phyloP scores from a whole-genome alignment of 2,888 invertebrate genomes.

The Entomobrya multifasciata region DNA sequence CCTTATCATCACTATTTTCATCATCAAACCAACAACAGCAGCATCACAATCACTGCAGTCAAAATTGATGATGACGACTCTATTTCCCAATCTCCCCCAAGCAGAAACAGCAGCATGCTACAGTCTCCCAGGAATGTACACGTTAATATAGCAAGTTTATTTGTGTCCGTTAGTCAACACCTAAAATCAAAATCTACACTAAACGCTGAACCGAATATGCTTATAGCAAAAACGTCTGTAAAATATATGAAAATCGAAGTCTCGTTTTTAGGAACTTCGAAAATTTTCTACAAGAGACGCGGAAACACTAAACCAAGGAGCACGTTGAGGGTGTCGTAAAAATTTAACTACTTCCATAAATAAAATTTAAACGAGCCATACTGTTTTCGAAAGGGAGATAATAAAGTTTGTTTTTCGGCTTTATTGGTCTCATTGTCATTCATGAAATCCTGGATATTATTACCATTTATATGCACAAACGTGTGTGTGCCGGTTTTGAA shows the following conservation, averaged over 20 bases:
- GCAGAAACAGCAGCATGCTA: background rate
- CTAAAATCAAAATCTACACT: constrained; percentile 38
- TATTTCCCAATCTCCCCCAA: constrained; percentile 11
- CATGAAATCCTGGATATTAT: constrained; percentile 35
- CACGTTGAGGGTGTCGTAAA: constrained; percentile 33
- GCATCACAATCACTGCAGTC: background rate
- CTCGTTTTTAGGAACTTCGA: background rate
- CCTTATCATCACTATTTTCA: background rate
- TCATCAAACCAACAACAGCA: background rate
- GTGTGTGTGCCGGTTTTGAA: background rate
- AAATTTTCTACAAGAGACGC: background rate
- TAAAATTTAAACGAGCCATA: constrained; percentile 54
- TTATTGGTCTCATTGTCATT: constrained; percentile 63
- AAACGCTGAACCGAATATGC: background rate
- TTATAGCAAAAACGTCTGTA: background rate
- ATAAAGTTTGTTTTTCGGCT: constrained; percentile 42
- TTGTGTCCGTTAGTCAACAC: constrained; percentile 51
- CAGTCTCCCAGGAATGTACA: constrained; percentile 23
- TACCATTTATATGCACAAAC: constrained; percentile 22
- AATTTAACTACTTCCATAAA: constrained; percentile 46
- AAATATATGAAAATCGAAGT: background rate
- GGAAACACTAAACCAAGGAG: background rate
- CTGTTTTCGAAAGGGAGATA: constrained; percentile 37
- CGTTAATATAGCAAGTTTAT: constrained; percentile 42
- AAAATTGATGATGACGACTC: constrained; percentile 19